Base-by-base conservation (phyloP, 1,140 invertebrate genomes). In the Drosophila tsacasi region DNA sequence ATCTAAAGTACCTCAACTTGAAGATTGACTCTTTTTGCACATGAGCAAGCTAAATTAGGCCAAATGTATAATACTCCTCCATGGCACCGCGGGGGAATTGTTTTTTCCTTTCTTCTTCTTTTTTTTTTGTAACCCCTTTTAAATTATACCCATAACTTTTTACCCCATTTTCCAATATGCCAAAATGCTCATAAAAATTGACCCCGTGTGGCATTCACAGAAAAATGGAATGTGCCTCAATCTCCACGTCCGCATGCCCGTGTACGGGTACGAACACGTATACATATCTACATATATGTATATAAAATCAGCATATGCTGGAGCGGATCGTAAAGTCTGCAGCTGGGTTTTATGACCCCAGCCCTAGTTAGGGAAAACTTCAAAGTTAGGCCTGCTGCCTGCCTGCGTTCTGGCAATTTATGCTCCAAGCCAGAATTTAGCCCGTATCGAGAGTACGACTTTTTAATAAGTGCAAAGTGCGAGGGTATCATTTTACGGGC, bases 401-500 rank as follows among this genome's bases (percentile, higher is more conserved):
- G 74, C 58, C 30, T 23, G 62, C 42, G 49, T 85, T n/a, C 63
- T 66, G 72, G 62, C 71, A 89, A 84, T 89, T 90, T 90, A 89
- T 89, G 84, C 76, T 40, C 25, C 32, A 42, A 25, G 52, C 69
- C 42, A 44, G 40, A 58, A 47, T 76, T 68, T 60, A 57, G 47
- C 35, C 37, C 37, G 19, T 83, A 80, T 75, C 74, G 81, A 81
- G 65, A 72, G 81, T 90, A 89, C 78, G 84, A 75, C 61, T 89
- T 90, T 89, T 89, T 89, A 89, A 89, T 89, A 89, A 89, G 84
- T 89, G 85, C 85, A 89, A 89, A 89, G 84, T 89, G 83, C 84
- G 81, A 78, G 75, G 85, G 63, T 61, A 64, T 83, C 82, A 71
- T 83, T 81, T 69, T 68, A 79, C 61, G 71, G 66, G 57, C 52